phyloP scores from a whole-genome alignment of 1,140 invertebrate genomes.

The Notospermus geniculatus region DNA sequence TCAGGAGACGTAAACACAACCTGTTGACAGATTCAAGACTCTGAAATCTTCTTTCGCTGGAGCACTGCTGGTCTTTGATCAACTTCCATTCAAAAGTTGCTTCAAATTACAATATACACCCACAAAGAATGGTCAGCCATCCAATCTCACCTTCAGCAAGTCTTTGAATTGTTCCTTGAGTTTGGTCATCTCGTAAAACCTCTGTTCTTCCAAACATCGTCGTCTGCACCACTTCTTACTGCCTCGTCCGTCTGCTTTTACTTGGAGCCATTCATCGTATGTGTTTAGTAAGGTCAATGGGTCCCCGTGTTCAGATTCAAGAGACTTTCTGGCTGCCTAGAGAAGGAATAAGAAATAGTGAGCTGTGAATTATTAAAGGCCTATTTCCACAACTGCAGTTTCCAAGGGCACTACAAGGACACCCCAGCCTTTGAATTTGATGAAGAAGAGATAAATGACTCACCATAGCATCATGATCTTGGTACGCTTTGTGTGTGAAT shows the following conservation, averaged over 20 bases:
- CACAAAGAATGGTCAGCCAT: slow-evolving; percentile 56
- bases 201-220: slow-evolving; percentile 88
- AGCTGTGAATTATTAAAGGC: slow-evolving; percentile 24
- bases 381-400: slow-evolving; percentile 18
- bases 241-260: slow-evolving; percentile 53
- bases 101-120: too few species aligned
- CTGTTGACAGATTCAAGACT: too few species aligned
- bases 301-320: slow-evolving; percentile 93
- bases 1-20: slow-evolving; percentile 56
- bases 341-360: slow-evolving; percentile 1
- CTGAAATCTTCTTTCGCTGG: too few species aligned
- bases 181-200: slow-evolving; percentile 95
- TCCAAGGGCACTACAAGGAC: slow-evolving; percentile 5
- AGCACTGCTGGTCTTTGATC: too few species aligned
- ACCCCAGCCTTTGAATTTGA: too few species aligned
- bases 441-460: slow-evolving; percentile 19
- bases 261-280: slow-evolving; percentile 83
- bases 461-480: slow-evolving; percentile 79
- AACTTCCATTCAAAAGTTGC: too few species aligned
- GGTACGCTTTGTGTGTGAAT: slow-evolving; percentile 78
- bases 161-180: slow-evolving; percentile 85
- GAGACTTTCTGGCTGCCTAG: slow-evolving; percentile 71
- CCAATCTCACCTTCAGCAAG: slow-evolving; percentile 71
- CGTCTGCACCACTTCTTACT: slow-evolving; percentile 81
- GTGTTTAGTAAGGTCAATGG: slow-evolving; percentile 86